Evolutionary conservation across 2,888 invertebrate genomes (phyloP), one percentile per base, ranked within the genome.

Genomic region (Fragum whitleyi): DNA sequence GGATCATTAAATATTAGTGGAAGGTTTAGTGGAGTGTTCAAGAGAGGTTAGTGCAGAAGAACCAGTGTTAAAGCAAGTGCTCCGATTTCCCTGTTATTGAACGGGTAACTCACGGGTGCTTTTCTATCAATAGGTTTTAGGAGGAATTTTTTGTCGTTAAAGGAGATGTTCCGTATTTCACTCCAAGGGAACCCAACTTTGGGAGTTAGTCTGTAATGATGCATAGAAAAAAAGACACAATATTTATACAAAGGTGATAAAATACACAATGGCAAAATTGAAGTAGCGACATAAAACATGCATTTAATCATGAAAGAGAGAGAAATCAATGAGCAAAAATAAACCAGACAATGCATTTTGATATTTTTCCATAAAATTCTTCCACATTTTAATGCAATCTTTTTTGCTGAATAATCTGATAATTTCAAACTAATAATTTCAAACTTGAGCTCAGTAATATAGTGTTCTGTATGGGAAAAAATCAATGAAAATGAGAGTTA

Each of bases 161-260:
- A 99, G 73, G 99, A 99, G 92, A 99, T 99, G 95, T 99, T 99
- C 91, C 99, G 96, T 94, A 99, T 99, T 95, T 99, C 99, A 77
- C 98, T 98, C 99, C 99, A 99, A 0, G 99, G 99, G 95, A 99
- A 99, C 73, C 99, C 99, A 94, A 99, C 98, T 95, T 99, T 99
- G 29, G 99, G 99, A 61, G 98, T 98, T 92, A 99, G 95, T 94
- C 97, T 97, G 95, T 55, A 95, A 94, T 67, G 67, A 61, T 71
- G 74, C 29, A 32, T 19, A 47, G 61, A 74, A 51, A 71, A 61
- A 36, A 67, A 47, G 42, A 29, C 77, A 32, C 21, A 29, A 74
- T 32, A 71, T 59, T 69, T 62, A 47, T 65, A 74, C 21, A 29
- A 55, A 28, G 39, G 29, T 51, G 51, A 28, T 57, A 28, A 36